Evolutionary conservation across 2,113 vertebrate species (phyloP).

Genomic region (Probosciger aterrimus): DNA sequence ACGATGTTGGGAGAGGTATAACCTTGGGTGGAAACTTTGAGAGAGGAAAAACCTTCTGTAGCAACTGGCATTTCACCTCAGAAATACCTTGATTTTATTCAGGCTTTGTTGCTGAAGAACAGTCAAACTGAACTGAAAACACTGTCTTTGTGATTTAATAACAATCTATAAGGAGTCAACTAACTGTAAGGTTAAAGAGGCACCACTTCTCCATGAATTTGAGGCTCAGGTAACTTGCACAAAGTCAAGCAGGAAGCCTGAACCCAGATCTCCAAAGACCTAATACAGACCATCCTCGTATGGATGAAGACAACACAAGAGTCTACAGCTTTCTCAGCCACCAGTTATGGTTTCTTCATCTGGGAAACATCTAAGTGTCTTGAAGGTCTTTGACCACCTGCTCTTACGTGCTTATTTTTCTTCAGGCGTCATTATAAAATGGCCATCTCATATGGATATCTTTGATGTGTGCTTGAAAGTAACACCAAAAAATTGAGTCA

Average conservation of each 20-base stretch:
- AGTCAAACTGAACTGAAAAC: not conserved
- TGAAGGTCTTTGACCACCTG: not conserved
- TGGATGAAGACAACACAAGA: fast-evolving
- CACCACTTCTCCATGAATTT: not conserved
- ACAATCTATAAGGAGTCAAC: not conserved
- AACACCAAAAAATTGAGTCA: not conserved
- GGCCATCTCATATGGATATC: not conserved
- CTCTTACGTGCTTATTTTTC: not conserved
- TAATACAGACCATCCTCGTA: not conserved
- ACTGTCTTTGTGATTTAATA: not conserved
- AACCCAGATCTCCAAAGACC: not conserved
- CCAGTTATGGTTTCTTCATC: fast-evolving
- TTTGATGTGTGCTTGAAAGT: not conserved
- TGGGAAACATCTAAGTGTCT: not conserved
- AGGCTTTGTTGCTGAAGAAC: not conserved
- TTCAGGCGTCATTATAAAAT: not conserved
- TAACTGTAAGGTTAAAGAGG: fast-evolving
- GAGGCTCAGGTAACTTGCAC: not conserved
- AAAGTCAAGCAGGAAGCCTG: not conserved
- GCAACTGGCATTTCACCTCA: not conserved
- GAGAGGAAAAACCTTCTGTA: not conserved
- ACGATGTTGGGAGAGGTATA: fast-evolving
- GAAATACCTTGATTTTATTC: not conserved
- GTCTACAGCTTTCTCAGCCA: not conserved
- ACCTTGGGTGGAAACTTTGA: not conserved